phyloP scores from a whole-genome alignment of 2,113 vertebrate species.

The Neoarius graeffei region DNA sequence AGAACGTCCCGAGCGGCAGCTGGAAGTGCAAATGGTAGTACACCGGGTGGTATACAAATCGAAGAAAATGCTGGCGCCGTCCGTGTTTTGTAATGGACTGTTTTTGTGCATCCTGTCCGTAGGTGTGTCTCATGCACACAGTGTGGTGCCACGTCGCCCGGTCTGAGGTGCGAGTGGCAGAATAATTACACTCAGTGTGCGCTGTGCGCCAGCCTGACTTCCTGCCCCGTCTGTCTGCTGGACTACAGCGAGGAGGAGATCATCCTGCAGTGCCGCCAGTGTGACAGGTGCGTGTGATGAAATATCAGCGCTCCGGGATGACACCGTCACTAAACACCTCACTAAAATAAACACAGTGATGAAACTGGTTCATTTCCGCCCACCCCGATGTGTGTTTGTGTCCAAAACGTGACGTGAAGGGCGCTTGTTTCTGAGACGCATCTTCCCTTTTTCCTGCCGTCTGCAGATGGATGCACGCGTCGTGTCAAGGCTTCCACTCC shows the following conservation, averaged over 20 bases:
- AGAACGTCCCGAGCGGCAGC: constrained; percentile 95
- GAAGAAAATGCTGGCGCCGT: background rate
- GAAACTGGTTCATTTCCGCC: background rate
- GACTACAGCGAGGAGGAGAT: constrained; percentile 89
- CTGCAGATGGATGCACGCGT: constrained; percentile 93
- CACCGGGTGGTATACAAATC: background rate
- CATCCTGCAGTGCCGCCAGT: constrained; percentile 93
- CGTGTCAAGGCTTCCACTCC: constrained; percentile 90
- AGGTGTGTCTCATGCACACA: constrained; percentile 98
- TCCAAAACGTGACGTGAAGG: background rate
- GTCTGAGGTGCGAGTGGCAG: constrained; percentile 94
- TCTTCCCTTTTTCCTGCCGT: background rate
- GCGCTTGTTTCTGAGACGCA: background rate
- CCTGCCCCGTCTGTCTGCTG: constrained; percentile 86
- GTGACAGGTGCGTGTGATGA: constrained; percentile 82
- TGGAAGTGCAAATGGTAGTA: constrained; percentile 98
- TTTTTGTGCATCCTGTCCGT: constrained; percentile 34
- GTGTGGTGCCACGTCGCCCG: constrained; percentile 90
- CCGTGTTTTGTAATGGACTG: background rate
- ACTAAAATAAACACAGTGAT: background rate
- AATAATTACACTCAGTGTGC: constrained; percentile 98
- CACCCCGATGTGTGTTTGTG: background rate
- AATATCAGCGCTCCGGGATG: background rate
- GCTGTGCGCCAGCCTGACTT: constrained; percentile 88
- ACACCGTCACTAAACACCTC: background rate